Evolutionary conservation across 2,888 invertebrate genomes (phyloP).

Genomic region (Caenorhabditis sp.): DNA sequence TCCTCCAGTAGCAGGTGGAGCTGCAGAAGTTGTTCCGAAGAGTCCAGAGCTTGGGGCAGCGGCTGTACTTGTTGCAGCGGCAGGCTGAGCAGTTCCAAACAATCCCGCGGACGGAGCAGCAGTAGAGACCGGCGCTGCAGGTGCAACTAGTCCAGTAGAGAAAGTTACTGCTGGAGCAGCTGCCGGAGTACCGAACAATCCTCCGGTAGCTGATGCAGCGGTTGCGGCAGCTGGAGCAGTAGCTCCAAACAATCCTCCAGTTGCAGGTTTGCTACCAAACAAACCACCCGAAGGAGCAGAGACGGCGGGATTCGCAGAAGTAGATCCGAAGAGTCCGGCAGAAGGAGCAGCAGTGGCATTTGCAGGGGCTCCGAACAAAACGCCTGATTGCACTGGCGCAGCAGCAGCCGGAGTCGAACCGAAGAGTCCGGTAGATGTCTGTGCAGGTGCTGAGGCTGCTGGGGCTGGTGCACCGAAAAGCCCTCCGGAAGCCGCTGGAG

Average conservation of each 20-base stretch:
- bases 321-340: conserved; percentile 5
- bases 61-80: conserved; percentile 18
- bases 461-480: conserved; percentile 25
- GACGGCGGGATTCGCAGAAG: not conserved
- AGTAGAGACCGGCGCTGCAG: not conserved
- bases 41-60: not conserved
- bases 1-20: conserved; percentile 9
- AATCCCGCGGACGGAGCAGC: not conserved
- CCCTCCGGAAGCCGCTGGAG: conserved; percentile 19
- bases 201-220: conserved; percentile 15
- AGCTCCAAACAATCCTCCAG: conserved; percentile 21
- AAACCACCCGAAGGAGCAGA: not conserved
- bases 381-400: not conserved
- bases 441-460: not conserved
- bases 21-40: not conserved
- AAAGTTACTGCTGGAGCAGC: not conserved
- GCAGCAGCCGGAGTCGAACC: conserved; percentile 10
- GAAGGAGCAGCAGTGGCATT: conserved; percentile 18
- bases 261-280: conserved; percentile 17
- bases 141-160: conserved; percentile 10
- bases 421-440: conserved; percentile 6
- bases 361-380: conserved; percentile 10
- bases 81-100: conserved; percentile 13
- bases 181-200: conserved; percentile 14
- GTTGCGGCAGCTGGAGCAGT: not conserved